Base-by-base conservation (phyloP, 2,888 invertebrate genomes). In the Limnephilus lunatus region DNA sequence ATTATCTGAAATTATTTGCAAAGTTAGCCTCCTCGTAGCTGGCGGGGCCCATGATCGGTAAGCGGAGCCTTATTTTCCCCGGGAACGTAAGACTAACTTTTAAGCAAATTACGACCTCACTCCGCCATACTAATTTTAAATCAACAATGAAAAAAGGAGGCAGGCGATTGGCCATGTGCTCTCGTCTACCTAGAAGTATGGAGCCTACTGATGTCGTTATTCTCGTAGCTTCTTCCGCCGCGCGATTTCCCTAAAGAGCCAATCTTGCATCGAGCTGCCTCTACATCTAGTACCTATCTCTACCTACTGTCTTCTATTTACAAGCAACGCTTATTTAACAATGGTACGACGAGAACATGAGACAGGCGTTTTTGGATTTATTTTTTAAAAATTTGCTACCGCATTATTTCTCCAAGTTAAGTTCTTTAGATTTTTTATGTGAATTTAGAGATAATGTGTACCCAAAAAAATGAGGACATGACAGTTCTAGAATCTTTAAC, bases 201-300 rank as follows among this genome's bases (percentile, higher is more conserved):
- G 80, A 35, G 14, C 25, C 68, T 68, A 68, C 68, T 25, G 68
- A n/a, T 35, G 80, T 85, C 85, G 85, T 30, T 86, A 86, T 44
- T 86, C 39, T 44, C 86, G 81, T 19, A 85, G 90, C 86, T 91
- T 44, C 86, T 44, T 85, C 39, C 90, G 35, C 68, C 83, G 32
- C 48, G 32, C 90, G 90, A 91, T 91, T 91, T 91, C 90, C 90
- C 90, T 80, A 86, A 91, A 91, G 90, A 86, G 90, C 85, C 81
- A 85, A 91, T 85, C 90, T 91, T 86, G 85, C 44, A 85, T 39
- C 53, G 81, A 39, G 81, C 25, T n/a, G 31, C n/a, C 25, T 39
- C 85, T 39, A 39, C 85, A n/a, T 30, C 14, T n/a, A 35, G 7
- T 85, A 12, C 9, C 25, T 19, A 68, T 1, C 25, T 25, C 53